Base-by-base conservation (phyloP, 2,888 invertebrate genomes). In the Hirtodrosophila confusa region DNA sequence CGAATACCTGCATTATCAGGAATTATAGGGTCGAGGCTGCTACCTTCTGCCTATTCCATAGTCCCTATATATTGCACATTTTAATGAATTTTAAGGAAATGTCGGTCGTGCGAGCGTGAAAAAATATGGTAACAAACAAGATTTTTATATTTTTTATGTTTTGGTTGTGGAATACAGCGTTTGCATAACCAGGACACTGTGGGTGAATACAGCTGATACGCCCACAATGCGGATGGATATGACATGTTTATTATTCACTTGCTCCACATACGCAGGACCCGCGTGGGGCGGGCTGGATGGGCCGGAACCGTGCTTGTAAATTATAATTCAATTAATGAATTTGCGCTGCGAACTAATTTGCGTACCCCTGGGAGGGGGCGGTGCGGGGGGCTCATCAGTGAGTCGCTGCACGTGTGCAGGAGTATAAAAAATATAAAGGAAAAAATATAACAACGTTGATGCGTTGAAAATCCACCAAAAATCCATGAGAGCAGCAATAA, bases 281-380 rank as follows among this genome's bases (percentile, higher is more conserved):
- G 11, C 27, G 35, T 27, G 10, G 2, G 9, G 0, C 8, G n/a
- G 29, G 27, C 23, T 29, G 50, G 11, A 45, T 29, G 36, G 36
- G 63, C 23, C 63, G 50, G 55, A 54, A 45, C 40, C 51, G 55
- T 58, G 78, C 75, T 66, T 65, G 78, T 75, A 74, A 84, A 77
- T 86, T 73, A 78, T 83, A 80, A 80, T 83, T 80, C 85, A 83
- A 83, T 83, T 83, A 83, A 86, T 86, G 72, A 71, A 84, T 84
- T 72, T 78, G 69, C 68, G 72, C 65, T 72, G 57, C 24, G 53
- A 69, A 80, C 87, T 86, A 83, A 83, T 87, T 83, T 84, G 70
- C 31, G 47, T 62, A 27, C 54, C 70, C 57, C 55, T 55, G 62
- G 63, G 44, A 61, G 41, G 33, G 3, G 41, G 6, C 8, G 40